Base-by-base conservation (phyloP, 1,140 invertebrate genomes). In the Nephotettix cincticeps region DNA sequence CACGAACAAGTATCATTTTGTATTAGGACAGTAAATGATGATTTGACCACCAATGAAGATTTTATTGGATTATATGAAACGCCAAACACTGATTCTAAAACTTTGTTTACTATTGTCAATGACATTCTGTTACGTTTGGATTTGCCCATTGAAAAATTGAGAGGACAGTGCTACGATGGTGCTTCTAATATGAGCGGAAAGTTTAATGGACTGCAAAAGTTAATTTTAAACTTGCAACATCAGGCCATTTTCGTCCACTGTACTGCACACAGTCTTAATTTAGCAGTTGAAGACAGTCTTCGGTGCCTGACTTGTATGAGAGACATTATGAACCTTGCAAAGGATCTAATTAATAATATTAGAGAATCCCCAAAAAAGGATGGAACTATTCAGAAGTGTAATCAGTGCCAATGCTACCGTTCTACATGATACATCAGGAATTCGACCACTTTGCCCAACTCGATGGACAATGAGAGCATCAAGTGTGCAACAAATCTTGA, bases 201-300 rank as follows among this genome's bases (percentile, higher is more conserved):
- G 29, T 40, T 51, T 30, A 32, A 27, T 23, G 71, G 71, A 30
- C 30, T 63, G 32, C 67, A 71, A 72, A 30, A 1, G 25, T 32
- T 47, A 70, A 40, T 70, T 40, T n/a, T 17, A 13, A 25, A 71
- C 11, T 21, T 71, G 1, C 27, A 72, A 64, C 51, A 27, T 27
- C 54, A 70, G 47, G 67, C 71, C 6, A 23, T 64, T 43, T 72
- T 61, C 56, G 56, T 72, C 6, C 71, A 72, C 56, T 72, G 71
- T 23, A 29, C 47, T 14, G 68, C 67, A 14, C 71, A 71, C 19
- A 51, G 19, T 29, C 54, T 67, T 13, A 66, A 51, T 30, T 40
- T 71, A 9, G 72, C 43, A 0, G 69, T 63, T 2, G 51, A 71
- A 71, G 68, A 58, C 25, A 40, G 17, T 25, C n/a, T 71, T 9